Percentiles rank a stretch among this genome's conserved stretches.
Evolutionary conservation across 2,797 vertebrate species (phyloP).

Genomic region (Pipistrellus pipistrellus): DNA sequence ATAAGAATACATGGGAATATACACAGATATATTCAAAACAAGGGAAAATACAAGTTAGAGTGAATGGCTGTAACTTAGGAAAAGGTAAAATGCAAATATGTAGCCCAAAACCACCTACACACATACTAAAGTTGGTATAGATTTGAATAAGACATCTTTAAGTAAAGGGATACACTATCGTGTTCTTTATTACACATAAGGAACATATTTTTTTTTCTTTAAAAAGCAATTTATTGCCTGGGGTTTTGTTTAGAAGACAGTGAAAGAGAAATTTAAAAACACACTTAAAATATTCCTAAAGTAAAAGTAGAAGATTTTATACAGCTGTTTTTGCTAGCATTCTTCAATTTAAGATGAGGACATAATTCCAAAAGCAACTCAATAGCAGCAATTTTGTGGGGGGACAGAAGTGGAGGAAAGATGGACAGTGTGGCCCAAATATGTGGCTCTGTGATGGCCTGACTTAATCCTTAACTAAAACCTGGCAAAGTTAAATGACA

Average conservation of each 20-base stretch:
- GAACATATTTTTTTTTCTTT: not conserved
- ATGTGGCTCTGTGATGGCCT: not conserved
- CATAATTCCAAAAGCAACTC: slow-evolving; percentile 31
- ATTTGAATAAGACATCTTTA: slow-evolving; percentile 32
- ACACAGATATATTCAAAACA: slow-evolving; percentile 6
- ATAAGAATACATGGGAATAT: not conserved
- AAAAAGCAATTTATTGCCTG: slow-evolving; percentile 43
- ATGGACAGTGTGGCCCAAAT: not conserved
- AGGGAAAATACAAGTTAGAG: slow-evolving; percentile 44
- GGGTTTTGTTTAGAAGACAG: slow-evolving; percentile 40
- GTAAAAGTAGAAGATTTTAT: slow-evolving; percentile 48
- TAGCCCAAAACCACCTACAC: not conserved
- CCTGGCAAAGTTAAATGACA: not conserved
- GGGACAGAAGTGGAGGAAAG: not conserved
- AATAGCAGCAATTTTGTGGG: not conserved
- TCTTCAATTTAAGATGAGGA: slow-evolving; percentile 47
- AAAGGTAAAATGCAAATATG: slow-evolving; percentile 41
- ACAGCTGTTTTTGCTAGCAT: not conserved
- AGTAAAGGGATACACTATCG: slow-evolving; percentile 29
- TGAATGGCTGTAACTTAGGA: not conserved
- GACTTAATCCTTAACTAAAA: slow-evolving; percentile 32
- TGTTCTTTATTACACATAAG: not conserved
- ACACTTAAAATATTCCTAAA: not conserved
- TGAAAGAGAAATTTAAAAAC: slow-evolving; percentile 36
- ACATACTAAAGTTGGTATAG: slow-evolving; percentile 30